Evolutionary conservation across 2,797 vertebrate species (phyloP).

Genomic region (Thamnophis elegans): DNA sequence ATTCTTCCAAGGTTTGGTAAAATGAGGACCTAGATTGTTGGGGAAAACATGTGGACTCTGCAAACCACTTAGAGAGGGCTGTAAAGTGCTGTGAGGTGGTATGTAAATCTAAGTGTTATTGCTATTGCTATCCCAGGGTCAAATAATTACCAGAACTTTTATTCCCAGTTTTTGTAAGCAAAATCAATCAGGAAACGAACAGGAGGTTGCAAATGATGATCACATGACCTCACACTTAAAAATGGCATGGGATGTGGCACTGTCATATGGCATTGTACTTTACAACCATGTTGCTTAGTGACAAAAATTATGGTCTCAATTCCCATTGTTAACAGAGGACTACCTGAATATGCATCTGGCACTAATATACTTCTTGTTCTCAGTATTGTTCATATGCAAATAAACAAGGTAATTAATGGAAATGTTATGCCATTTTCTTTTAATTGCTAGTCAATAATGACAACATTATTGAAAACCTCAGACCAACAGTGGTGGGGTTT

Average conservation of each 20-base stretch:
- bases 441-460: background rate
- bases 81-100: background rate
- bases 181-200: background rate
- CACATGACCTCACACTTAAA: background rate
- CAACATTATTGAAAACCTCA: background rate
- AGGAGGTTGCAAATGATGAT: background rate
- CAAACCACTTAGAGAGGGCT: background rate
- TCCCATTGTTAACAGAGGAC: background rate
- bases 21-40: background rate
- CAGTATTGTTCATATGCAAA: background rate
- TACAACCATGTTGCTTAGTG: background rate
- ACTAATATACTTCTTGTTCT: background rate
- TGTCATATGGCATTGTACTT: background rate
- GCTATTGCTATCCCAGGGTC: background rate
- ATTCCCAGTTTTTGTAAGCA: background rate
- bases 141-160: background rate
- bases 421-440: background rate
- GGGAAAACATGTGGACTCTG: background rate
- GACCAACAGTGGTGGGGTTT: background rate
- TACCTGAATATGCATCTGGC: background rate
- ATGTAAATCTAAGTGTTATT: background rate
- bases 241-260: background rate
- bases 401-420: background rate
- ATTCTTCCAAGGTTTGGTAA: background rate
- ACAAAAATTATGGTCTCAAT: background rate